Conservation (phyloP, 2,113 vertebrate species). For the Manacus vitellinus region DNA sequence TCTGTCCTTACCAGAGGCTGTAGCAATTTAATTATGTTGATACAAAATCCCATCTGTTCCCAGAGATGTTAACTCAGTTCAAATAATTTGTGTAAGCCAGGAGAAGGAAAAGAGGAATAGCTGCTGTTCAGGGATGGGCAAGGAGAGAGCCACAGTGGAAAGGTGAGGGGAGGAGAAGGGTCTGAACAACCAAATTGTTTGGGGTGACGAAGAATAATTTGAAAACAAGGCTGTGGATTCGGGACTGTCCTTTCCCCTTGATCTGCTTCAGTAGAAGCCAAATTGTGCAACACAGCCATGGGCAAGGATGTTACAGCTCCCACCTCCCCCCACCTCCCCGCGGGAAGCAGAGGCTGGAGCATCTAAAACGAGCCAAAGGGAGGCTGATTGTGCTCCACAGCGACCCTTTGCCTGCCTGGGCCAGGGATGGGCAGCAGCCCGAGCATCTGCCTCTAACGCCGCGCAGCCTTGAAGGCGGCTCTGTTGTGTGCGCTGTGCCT, state of each 20-base stretch:
- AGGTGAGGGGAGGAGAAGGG: not conserved
- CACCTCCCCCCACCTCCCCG: not conserved
- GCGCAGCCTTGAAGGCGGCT: slow-evolving; percentile 8
- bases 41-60: slow-evolving; percentile 15
- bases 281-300: accelerated
- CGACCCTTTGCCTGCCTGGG: not conserved
- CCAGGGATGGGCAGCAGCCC: not conserved
- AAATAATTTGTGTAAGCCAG: not conserved
- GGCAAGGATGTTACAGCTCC: not conserved
- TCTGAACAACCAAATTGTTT: not conserved
- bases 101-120: not conserved
- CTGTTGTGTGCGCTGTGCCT: not conserved
- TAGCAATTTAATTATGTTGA: not conserved
- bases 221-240: not conserved
- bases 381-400: not conserved
- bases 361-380: not conserved
- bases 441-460: not conserved
- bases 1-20: not conserved
- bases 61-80: not conserved
- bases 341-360: not conserved
- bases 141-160: not conserved
- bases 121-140: accelerated
- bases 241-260: not conserved
- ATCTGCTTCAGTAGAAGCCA: not conserved
- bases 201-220: not conserved